These are phyloP conservation scores for Cyphomyrus plagiostoma DNA, from an alignment of 2,113 vertebrate species.

Conservation along the genomic window DNA sequence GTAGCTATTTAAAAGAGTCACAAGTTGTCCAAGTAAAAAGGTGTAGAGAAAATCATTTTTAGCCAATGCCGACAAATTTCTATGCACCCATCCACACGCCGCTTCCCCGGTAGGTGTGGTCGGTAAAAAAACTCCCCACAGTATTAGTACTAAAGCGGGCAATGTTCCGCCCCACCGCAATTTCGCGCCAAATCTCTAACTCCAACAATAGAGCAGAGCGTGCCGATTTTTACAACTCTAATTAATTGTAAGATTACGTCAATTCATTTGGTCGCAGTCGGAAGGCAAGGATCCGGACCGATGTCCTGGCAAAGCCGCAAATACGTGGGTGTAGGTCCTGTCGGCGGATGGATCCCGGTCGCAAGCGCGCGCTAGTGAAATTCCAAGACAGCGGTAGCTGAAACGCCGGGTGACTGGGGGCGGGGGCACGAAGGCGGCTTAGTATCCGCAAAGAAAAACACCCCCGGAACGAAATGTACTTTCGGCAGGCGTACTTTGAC, in stretches of 20 bases:
- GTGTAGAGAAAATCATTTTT: conserved; percentile 4
- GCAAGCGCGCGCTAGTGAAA: not conserved
- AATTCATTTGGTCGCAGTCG: not conserved
- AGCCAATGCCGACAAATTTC: not conserved
- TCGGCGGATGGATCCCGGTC: conserved; percentile 48
- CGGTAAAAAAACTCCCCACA: not conserved
- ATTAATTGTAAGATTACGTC: not conserved
- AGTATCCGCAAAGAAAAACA: not conserved
- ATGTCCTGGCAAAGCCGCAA: not conserved
- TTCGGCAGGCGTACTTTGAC: not conserved
- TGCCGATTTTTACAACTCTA: rapidly evolving
- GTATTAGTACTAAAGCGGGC: conserved; percentile 23
- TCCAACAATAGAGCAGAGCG: rapidly evolving
- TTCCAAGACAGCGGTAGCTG: conserved; percentile 63
- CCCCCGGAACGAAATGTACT: not conserved
- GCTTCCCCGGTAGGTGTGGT: conserved; percentile 59
- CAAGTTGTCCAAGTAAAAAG: not conserved
- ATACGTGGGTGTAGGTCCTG: conserved; percentile 23
- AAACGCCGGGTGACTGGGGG: conserved; percentile 42
- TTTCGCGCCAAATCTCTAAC: conserved; percentile 60
- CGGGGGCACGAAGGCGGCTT: not conserved
- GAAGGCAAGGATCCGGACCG: not conserved
- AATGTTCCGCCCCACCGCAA: conserved; percentile 43
- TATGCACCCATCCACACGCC: not conserved
- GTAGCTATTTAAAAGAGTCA: not conserved